Base-by-base conservation (phyloP, 2,113 vertebrate species). In the Colinus virginianus region DNA sequence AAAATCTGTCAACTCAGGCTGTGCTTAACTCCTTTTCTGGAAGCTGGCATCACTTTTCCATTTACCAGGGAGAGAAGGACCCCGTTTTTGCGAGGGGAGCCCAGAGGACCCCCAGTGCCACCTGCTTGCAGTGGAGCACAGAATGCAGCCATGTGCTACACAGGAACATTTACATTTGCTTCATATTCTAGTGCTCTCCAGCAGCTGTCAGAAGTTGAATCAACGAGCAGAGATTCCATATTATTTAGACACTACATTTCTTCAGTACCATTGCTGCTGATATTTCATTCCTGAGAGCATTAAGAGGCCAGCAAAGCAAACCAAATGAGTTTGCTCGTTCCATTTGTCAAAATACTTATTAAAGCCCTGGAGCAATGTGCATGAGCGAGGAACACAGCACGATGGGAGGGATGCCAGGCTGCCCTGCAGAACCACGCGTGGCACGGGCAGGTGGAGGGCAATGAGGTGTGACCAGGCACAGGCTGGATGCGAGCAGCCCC, bases 241-340 rank as follows among this genome's bases (percentile, higher is more conserved):
- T 92, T 81, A 87, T 83, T 93, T 79, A 76, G 28, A 66, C 49
- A 82, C 42, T 70, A 89, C 42, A 67, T 63, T 77, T 79, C 64
- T 79, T 83, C 46, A 70, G 55, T 71, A 93, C 67, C 61, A 23
- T 8, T 70, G 55, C 62, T 79, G 59, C 67, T 43, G 71, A 59
- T 90, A 82, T 17, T 79, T 89, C 85, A 90, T 67, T 86, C 68
- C 91, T 87, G 64, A 90, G 90, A 90, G 78, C 78, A 92, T 23
- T 58, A 89, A 89, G 19, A 21, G 17, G 88, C 34, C 70, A 81
- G 66, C 78, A 94, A 90, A 66, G 78, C 74, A 90, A 78, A 80
- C 34, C 15, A 92, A 92, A 79, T 55, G n/a, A 84, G 56, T 28
- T 56, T 75, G 32, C 51, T 90, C 51, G 40, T 36, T 90, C 70